Evolutionary conservation across 2,888 invertebrate genomes (phyloP).

Genomic region (Ferrisia virgata): DNA sequence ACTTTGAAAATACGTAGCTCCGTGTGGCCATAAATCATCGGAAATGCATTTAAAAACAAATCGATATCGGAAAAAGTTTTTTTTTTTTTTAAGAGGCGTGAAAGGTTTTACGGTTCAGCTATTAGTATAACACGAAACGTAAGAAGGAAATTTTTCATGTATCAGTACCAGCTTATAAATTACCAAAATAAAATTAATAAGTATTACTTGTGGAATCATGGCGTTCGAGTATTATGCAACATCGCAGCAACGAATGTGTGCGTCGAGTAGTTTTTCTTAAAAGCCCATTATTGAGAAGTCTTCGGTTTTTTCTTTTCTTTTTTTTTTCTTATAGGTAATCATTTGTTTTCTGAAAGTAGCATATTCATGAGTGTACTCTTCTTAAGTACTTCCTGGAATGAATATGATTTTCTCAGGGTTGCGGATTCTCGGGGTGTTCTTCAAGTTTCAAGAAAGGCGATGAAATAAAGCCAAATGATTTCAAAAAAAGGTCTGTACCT

Average conservation of each 20-base stretch:
- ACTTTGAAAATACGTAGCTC: constrained; percentile 2
- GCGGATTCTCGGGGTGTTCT: too few species aligned
- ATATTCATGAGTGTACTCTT: too few species aligned
- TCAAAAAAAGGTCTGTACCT: too few species aligned
- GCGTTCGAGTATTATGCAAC: neutral
- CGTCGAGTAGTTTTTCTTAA: neutral
- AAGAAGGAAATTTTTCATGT: neutral
- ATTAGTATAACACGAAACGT: neutral
- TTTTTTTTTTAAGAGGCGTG: neutral
- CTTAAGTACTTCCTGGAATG: too few species aligned
- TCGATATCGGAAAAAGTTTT: neutral
- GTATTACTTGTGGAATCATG: neutral
- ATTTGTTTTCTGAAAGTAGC: too few species aligned
- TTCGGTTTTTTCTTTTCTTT: neutral
- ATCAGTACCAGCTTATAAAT: neutral
- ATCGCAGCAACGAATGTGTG: neutral
- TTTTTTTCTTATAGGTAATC: too few species aligned
- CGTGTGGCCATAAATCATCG: constrained; percentile 1
- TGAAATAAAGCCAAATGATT: too few species aligned
- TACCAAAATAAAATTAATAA: constrained; percentile 31
- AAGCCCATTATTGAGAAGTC: neutral
- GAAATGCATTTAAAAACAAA: constrained; percentile 13
- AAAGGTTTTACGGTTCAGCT: neutral
- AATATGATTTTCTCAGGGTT: too few species aligned
- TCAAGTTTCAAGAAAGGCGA: too few species aligned